Conservation (phyloP, 2,113 vertebrate species). For the Dasypus novemcinctus region DNA sequence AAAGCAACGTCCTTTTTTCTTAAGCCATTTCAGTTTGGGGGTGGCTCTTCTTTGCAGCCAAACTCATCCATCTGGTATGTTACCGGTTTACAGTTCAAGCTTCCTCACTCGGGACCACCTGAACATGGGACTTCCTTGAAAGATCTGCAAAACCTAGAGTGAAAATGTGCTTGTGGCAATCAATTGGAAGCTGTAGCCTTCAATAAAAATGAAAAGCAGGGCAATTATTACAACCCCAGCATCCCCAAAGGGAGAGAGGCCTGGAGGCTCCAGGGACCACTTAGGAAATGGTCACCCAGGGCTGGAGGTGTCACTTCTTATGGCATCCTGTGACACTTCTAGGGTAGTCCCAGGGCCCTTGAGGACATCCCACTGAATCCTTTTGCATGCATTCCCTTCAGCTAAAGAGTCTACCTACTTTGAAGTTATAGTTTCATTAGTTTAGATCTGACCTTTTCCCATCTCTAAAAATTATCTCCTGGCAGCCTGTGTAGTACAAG, state of each 20-base stretch:
- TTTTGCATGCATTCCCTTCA: neutral
- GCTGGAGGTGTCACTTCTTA: neutral
- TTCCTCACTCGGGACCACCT: neutral
- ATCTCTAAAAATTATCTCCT: neutral
- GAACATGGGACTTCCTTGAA: neutral
- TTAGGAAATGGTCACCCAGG: neutral
- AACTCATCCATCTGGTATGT: accelerated
- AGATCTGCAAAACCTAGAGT: neutral
- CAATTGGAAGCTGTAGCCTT: neutral
- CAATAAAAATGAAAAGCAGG: neutral
- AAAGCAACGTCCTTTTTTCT: neutral
- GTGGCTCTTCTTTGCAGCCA: neutral
- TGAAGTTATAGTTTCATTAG: neutral
- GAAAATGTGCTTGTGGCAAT: neutral
- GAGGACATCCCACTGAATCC: neutral
- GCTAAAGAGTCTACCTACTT: neutral
- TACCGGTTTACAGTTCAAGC: neutral
- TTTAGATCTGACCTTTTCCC: neutral
- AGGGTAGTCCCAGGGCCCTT: too few species aligned
- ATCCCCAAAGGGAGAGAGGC: neutral
- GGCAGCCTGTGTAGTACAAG: neutral
- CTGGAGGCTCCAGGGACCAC: neutral
- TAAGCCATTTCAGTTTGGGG: neutral
- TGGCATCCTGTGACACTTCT: accelerated
- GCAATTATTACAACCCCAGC: accelerated